A percentile compares a stretch with the other conserved stretches of the same genome.
These are phyloP conservation scores for Anoplophora glabripennis DNA, from an alignment of 1,140 invertebrate genomes.

Conservation along the genomic window DNA sequence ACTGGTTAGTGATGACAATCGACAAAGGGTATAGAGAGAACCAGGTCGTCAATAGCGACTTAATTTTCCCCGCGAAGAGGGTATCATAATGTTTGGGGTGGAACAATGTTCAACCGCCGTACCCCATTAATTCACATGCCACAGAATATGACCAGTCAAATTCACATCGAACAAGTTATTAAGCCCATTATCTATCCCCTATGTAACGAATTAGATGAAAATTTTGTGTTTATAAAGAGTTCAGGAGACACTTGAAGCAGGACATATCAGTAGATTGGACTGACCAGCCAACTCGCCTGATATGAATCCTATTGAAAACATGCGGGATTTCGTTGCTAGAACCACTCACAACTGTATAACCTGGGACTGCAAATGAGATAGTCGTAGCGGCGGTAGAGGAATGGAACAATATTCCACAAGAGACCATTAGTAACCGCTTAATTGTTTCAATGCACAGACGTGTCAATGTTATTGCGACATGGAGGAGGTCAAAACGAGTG, in stretches of 20 bases:
- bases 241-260: constrained; percentile 7
- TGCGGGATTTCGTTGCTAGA: constrained; percentile 12
- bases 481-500: too few species aligned
- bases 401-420: constrained; percentile 12
- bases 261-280: constrained; percentile 1
- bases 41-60: constrained; percentile 9
- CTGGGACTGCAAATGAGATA: too few species aligned
- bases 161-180: constrained; percentile 13
- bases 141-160: constrained; percentile 15
- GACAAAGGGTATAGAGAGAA: constrained; percentile 10
- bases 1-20: constrained; percentile 6
- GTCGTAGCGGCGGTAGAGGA: not conserved
- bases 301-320: constrained; percentile 13
- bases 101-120: too few species aligned
- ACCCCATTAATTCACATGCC: constrained; percentile 9
- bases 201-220: not conserved
- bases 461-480: too few species aligned
- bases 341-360: not conserved
- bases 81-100: too few species aligned
- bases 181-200: too few species aligned
- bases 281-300: constrained; percentile 3
- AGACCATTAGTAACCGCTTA: constrained; percentile 12
- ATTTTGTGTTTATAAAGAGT: constrained; percentile 8
- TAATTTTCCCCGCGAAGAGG: constrained; percentile 40
- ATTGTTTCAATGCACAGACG: constrained; percentile 7